Percentiles rank a stretch among this genome's conserved stretches.
These are phyloP conservation scores for Scotopteryx bipunctaria DNA, from an alignment of 2,888 invertebrate species.

Conservation along the genomic window DNA sequence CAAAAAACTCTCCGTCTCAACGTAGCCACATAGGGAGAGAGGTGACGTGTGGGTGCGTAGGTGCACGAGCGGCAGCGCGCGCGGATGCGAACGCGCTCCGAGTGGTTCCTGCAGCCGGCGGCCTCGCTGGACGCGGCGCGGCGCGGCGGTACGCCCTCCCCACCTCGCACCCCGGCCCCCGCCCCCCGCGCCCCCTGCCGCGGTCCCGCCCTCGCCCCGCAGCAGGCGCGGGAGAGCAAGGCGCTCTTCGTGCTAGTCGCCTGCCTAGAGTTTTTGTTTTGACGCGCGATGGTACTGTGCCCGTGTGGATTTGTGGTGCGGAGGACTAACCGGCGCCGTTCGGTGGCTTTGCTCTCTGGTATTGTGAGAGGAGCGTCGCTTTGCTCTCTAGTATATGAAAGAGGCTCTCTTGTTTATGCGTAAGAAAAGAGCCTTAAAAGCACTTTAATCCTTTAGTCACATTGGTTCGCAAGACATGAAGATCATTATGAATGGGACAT, in stretches of 20 bases:
- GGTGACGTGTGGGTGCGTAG: conserved; percentile 77
- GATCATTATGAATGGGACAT: too few species aligned
- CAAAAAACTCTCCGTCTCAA: too few species aligned
- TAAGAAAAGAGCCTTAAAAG: too few species aligned
- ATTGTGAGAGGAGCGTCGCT: too few species aligned
- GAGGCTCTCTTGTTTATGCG: too few species aligned
- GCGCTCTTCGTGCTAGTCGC: conserved; percentile 81
- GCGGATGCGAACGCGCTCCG: conserved; percentile 97
- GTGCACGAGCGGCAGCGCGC: conserved; percentile 98
- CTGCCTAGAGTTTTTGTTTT: conserved; percentile 83
- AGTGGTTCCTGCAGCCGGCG: conserved; percentile 96
- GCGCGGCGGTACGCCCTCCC: conserved; percentile 71
- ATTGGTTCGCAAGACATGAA: too few species aligned
- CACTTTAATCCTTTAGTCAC: too few species aligned
- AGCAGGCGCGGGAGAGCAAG: conserved; percentile 65
- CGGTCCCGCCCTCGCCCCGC: conserved; percentile 43
- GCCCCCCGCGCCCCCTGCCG: conserved; percentile 32
- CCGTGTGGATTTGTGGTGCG: conserved; percentile 73
- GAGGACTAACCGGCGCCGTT: conserved; percentile 61
- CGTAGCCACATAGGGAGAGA: conserved; percentile 3
- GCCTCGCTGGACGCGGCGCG: conserved; percentile 78
- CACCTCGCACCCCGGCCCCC: conserved; percentile 34
- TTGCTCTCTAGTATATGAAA: too few species aligned
- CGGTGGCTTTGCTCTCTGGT: conserved; percentile 50
- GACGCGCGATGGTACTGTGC: conserved; percentile 77